Evolutionary conservation across 2,113 vertebrate genomes (phyloP).

Genomic region (Apaloderma vittatum): DNA sequence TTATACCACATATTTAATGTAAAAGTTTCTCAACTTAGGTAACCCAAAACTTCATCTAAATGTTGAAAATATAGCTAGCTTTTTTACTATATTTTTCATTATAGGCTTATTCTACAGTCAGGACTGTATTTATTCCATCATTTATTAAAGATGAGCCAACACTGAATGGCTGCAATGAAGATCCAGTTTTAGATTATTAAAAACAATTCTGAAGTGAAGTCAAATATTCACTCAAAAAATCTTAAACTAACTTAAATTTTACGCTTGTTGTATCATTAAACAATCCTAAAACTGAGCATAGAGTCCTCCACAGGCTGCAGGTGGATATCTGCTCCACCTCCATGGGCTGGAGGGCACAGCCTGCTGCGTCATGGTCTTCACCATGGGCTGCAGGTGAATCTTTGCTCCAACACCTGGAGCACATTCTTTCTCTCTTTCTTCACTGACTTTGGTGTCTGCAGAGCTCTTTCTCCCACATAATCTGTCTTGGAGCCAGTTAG

Average conservation of each 20-base stretch:
- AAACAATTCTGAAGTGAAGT: neutral
- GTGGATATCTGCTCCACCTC: neutral
- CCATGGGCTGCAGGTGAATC: neutral
- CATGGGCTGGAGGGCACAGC: neutral
- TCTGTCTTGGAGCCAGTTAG: neutral
- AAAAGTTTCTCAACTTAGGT: neutral
- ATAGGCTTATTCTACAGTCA: neutral
- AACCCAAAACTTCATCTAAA: neutral
- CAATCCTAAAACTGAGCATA: neutral
- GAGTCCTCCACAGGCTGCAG: too few relatives aligned
- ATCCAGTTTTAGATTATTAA: neutral
- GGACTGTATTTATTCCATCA: neutral
- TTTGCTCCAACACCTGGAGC: neutral
- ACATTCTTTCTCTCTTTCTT: neutral
- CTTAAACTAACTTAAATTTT: neutral
- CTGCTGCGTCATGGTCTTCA: neutral
- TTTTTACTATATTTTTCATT: neutral
- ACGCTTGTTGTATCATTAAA: neutral
- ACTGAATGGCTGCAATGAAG: neutral
- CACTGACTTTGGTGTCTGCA: neutral
- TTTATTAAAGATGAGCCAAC: neutral
- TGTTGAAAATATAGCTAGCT: neutral
- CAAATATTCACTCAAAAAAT: neutral
- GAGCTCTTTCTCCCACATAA: neutral
- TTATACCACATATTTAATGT: neutral